phyloP scores from a whole-genome alignment of 2,888 invertebrate species.

The Cephonodes hylas region DNA sequence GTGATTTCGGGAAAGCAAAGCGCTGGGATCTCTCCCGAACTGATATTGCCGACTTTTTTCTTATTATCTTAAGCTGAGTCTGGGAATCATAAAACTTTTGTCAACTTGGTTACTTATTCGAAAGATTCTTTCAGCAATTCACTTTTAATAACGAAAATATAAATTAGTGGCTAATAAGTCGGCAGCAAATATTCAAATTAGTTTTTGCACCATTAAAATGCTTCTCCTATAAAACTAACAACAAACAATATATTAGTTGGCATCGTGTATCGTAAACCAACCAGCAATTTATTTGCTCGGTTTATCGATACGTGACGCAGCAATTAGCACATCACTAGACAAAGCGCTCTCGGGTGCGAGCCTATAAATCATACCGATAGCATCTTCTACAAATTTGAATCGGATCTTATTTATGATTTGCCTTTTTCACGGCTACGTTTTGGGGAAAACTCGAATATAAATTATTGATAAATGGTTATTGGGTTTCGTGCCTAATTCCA shows the following conservation, averaged over 20 bases:
- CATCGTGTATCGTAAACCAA: conserved; percentile 21
- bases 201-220: neutral
- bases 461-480: conserved; percentile 76
- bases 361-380: conserved; percentile 79
- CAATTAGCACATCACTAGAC: conserved; percentile 79
- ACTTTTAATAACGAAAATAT: neutral
- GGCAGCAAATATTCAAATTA: neutral
- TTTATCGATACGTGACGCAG: conserved; percentile 64
- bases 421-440: conserved; percentile 80
- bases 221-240: neutral
- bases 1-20: conserved; percentile 39
- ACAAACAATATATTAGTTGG: neutral
- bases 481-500: conserved; percentile 65
- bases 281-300: conserved; percentile 32
- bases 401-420: conserved; percentile 82
- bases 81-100: neutral
- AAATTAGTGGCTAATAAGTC: neutral
- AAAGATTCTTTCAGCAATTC: neutral
- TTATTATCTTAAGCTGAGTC: neutral
- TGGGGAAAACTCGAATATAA: conserved; percentile 77
- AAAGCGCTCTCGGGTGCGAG: conserved; percentile 76
- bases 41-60: conserved; percentile 18
- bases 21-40: conserved; percentile 27
- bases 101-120: conserved; percentile 1
- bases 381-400: conserved; percentile 82